Evolutionary conservation across 2,888 invertebrate genomes (phyloP).

Genomic region (Rhorus exstirpatorius): DNA sequence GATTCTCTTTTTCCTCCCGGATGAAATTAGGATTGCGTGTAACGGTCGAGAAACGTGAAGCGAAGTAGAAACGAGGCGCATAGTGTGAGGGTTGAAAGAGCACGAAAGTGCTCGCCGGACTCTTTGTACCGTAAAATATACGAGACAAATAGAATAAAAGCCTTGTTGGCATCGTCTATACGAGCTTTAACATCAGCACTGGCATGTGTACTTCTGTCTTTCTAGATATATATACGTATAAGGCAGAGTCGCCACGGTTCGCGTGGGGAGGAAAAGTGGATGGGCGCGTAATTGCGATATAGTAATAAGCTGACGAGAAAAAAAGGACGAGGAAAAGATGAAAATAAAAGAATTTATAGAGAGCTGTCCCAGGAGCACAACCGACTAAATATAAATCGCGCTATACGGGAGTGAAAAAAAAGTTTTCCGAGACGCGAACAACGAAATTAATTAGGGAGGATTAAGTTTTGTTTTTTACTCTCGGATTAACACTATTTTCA

Average conservation of each 20-base stretch:
- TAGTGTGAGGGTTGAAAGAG: not conserved
- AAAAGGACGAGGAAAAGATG: not conserved
- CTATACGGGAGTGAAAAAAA: conserved; percentile 12
- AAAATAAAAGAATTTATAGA: conserved; percentile 28
- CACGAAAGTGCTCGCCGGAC: conserved; percentile 31
- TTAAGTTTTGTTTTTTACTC: conserved; percentile 23
- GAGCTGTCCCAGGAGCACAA: not conserved
- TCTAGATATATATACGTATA: not conserved
- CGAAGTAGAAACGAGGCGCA: not conserved
- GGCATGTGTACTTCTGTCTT: conserved; percentile 4
- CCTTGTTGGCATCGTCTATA: not conserved
- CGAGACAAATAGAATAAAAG: conserved; percentile 47
- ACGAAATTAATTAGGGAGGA: conserved; percentile 56
- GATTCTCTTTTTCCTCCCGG: conserved; percentile 3
- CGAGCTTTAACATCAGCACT: conserved; percentile 3
- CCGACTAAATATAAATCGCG: conserved; percentile 36
- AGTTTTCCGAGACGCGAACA: conserved; percentile 40
- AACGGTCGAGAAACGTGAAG: conserved; percentile 21
- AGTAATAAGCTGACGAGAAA: conserved; percentile 4
- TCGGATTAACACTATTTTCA: conserved; percentile 35
- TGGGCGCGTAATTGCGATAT: conserved; percentile 48
- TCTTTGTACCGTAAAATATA: conserved; percentile 23
- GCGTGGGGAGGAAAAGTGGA: conserved; percentile 25
- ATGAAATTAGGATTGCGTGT: conserved; percentile 54
- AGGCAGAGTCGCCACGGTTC: conserved; percentile 9